A percentile compares a stretch with the other conserved stretches of the same genome.
Evolutionary conservation across 2,797 vertebrate genomes (phyloP).

Genomic region (Rhynchotus rufescens): DNA sequence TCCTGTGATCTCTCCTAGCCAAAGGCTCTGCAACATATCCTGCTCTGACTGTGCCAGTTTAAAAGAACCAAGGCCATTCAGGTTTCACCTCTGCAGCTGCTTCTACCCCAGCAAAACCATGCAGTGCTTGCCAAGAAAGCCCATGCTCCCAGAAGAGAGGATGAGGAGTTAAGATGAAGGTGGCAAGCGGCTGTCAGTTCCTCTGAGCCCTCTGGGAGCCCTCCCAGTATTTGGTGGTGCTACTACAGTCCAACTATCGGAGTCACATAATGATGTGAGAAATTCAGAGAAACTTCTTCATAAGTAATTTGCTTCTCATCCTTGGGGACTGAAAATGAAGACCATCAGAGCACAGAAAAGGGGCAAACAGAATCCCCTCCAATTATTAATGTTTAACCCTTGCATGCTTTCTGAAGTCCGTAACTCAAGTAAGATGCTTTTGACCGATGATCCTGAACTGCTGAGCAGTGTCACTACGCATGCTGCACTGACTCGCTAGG

Average conservation of each 20-base stretch:
- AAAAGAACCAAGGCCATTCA: neutral
- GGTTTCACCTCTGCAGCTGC: neutral
- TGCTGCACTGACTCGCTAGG: neutral
- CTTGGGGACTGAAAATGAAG: neutral
- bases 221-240: neutral
- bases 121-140: neutral
- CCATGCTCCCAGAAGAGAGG: neutral
- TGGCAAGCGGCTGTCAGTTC: neutral
- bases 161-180: neutral
- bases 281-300: neutral
- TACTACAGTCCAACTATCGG: neutral
- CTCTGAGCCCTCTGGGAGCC: neutral
- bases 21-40: neutral
- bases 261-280: neutral
- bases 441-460: neutral
- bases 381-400: neutral
- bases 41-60: rapidly evolving
- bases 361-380: neutral
- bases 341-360: neutral
- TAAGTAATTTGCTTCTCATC: neutral
- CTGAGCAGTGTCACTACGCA: neutral
- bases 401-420: neutral
- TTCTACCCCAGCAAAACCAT: neutral
- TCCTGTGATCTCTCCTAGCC: rapidly evolving
- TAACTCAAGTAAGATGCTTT: neutral